Percentiles rank a stretch among this genome's conserved stretches.
These are phyloP conservation scores for Mola mola DNA, from an alignment of 2,113 vertebrate species.

Conservation along the genomic window DNA sequence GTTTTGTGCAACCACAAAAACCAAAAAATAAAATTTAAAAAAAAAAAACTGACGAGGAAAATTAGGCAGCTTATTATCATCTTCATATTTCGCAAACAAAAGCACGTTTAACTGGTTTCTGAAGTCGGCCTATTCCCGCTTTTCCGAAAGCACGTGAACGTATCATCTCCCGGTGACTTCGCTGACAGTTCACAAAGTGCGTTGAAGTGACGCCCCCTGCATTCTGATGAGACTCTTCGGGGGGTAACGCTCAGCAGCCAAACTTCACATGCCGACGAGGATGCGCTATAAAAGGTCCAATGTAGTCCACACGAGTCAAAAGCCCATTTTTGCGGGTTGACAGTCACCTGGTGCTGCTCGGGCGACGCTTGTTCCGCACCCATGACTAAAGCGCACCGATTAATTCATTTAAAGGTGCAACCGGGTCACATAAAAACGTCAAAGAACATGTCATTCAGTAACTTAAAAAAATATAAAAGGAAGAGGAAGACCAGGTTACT, in stretches of 20 bases:
- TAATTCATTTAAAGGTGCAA: background rate
- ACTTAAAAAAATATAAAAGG: constrained; percentile 70
- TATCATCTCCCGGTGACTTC: constrained; percentile 18
- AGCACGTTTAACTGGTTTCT: no score
- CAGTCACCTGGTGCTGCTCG: constrained; percentile 1
- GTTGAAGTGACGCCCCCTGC: constrained; percentile 15
- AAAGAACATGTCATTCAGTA: constrained; percentile 55
- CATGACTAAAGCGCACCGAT: background rate
- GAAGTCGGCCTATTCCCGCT: no score
- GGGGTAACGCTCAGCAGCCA: constrained; percentile 46
- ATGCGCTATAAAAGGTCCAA: constrained; percentile 6
- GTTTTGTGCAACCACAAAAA: no score
- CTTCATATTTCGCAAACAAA: no score
- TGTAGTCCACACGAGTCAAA: background rate
- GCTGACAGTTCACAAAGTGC: background rate
- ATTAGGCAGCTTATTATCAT: no score
- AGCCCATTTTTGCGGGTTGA: background rate
- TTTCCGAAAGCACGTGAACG: constrained; percentile 41
- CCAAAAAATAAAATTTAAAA: no score
- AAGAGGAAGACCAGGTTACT: constrained; percentile 82
- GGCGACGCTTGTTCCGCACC: background rate
- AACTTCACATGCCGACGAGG: constrained; percentile 9
- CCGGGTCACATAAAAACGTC: constrained; percentile 2
- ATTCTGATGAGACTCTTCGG: constrained; percentile 29
- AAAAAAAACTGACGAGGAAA: background rate